Evolutionary conservation across 2,113 vertebrate species (phyloP).

Genomic region (Marmota flaviventris): DNA sequence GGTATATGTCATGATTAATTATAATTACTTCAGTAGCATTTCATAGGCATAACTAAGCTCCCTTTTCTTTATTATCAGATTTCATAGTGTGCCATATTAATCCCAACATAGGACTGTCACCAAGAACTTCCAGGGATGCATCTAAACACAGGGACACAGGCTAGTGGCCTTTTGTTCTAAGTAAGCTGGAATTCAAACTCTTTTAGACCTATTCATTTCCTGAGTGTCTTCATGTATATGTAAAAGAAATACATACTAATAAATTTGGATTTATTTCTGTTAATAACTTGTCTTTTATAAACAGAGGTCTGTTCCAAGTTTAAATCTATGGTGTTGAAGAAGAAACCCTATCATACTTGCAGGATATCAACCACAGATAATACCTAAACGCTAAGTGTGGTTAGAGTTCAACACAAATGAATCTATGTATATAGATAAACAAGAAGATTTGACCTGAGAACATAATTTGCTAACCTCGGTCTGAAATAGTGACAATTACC

Average conservation of each 20-base stretch:
- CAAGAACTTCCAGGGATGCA: background rate
- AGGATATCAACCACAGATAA: background rate
- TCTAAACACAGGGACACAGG: background rate
- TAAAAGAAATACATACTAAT: background rate
- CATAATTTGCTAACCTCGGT: background rate
- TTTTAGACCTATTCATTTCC: too few species aligned
- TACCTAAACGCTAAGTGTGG: background rate
- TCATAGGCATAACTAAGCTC: background rate
- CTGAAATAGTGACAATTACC: background rate
- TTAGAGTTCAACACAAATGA: background rate
- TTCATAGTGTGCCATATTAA: background rate
- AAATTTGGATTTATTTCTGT: background rate
- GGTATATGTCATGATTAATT: background rate
- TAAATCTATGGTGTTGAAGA: background rate
- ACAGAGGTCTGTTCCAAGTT: background rate
- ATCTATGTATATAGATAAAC: background rate
- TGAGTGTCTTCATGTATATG: too few species aligned
- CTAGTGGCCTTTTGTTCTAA: background rate
- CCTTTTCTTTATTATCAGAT: background rate
- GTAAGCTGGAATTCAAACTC: background rate
- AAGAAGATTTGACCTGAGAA: background rate
- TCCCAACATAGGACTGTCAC: background rate
- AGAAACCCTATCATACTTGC: background rate
- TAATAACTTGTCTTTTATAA: background rate
- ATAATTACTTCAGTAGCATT: background rate